These are phyloP conservation scores for Ornithoptera priamus DNA, from an alignment of 2,888 invertebrate species.

Conservation along the genomic window DNA sequence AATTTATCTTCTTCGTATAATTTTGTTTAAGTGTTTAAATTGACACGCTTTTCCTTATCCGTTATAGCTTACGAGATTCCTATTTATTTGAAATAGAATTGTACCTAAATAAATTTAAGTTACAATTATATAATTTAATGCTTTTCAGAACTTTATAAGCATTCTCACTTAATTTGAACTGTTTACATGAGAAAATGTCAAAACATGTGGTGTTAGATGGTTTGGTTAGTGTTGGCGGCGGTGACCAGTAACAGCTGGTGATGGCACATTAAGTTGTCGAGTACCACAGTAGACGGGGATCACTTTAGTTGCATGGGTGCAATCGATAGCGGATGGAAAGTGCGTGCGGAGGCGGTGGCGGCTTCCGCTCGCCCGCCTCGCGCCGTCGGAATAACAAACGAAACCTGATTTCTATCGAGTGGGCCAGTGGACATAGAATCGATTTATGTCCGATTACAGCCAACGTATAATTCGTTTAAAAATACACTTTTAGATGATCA, in stretches of 20 bases:
- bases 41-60: not conserved
- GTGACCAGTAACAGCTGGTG: not conserved
- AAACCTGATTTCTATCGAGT: conserved; percentile 78
- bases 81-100: no score
- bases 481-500: not conserved
- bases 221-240: not conserved
- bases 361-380: conserved; percentile 64
- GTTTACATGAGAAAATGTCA: no score
- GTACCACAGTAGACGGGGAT: conserved; percentile 41
- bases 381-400: conserved; percentile 77
- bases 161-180: no score
- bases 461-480: not conserved
- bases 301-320: conserved; percentile 61
- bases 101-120: no score
- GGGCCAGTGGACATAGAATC: conserved; percentile 47
- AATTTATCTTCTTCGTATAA: not conserved
- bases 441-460: conserved; percentile 25
- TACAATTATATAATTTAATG: no score
- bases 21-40: not conserved
- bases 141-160: no score
- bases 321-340: conserved; percentile 74
- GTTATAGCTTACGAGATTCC: not conserved
- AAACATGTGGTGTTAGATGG: no score
- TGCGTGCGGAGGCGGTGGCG: conserved; percentile 65
- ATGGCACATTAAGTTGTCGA: not conserved